These are phyloP conservation scores for Hydrolagus colliei DNA, from an alignment of 2,797 vertebrate genomes.

Conservation along the genomic window DNA sequence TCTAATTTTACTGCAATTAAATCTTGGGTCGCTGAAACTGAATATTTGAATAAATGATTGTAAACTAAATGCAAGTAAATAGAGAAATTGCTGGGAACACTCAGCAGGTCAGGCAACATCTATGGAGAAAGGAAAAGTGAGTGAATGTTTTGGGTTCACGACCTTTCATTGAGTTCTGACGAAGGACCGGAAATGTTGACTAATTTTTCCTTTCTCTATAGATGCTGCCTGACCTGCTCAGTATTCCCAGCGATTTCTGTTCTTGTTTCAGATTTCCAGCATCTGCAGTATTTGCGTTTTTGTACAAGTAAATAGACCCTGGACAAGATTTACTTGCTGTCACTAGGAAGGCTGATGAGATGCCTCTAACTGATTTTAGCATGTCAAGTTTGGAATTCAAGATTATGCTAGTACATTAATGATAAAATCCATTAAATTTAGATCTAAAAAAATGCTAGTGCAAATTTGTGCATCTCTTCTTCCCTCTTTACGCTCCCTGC, in stretches of 20 bases:
- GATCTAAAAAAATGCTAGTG: background rate
- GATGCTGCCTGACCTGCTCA: no score
- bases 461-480: background rate
- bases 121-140: no score
- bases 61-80: background rate
- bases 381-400: no score
- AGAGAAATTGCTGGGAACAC: background rate
- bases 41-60: background rate
- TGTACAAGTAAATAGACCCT: background rate
- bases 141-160: no score
- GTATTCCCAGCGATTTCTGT: no score
- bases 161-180: no score
- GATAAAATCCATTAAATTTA: background rate
- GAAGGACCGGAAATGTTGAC: no score
- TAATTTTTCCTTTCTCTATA: no score
- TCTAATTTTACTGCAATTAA: background rate
- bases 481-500: background rate
- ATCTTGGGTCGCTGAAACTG: background rate
- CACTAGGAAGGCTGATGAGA: background rate
- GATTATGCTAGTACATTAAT: background rate
- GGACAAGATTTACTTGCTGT: slow-evolving; percentile 6
- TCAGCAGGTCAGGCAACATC: no score
- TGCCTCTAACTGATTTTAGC: background rate
- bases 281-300: no score
- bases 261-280: no score